A percentile compares a stretch with the other conserved stretches of the same genome.
Evolutionary conservation across 2,888 invertebrate genomes (phyloP).

Genomic region (Pyrgus malvae): DNA sequence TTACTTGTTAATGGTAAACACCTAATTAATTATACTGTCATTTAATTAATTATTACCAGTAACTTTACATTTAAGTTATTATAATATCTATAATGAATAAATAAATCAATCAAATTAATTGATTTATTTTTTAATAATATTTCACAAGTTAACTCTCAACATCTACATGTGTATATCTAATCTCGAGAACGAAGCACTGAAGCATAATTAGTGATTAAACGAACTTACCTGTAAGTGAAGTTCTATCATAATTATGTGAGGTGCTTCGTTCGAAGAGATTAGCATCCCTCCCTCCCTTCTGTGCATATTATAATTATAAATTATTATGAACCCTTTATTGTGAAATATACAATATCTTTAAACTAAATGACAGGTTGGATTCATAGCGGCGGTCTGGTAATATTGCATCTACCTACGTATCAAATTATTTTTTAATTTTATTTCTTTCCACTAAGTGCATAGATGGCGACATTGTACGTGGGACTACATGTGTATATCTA

Average conservation of each 20-base stretch:
- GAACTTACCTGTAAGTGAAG: conserved; percentile 10
- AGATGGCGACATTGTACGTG: too few relatives aligned
- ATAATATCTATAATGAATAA: background rate
- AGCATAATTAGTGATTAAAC: conserved; percentile 6
- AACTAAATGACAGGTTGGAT: too few relatives aligned
- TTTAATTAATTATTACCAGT: too few relatives aligned
- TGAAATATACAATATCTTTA: too few relatives aligned
- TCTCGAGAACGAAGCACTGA: conserved; percentile 12
- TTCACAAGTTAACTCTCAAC: conserved; percentile 8
- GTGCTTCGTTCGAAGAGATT: conserved; percentile 11
- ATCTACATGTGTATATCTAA: conserved; percentile 8
- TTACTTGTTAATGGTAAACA: background rate
- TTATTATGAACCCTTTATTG: too few relatives aligned
- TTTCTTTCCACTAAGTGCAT: too few relatives aligned
- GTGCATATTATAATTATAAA: background rate
- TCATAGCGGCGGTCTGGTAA: too few relatives aligned
- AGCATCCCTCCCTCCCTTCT: conserved; percentile 1
- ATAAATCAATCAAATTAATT: background rate
- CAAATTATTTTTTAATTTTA: too few relatives aligned
- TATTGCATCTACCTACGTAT: too few relatives aligned
- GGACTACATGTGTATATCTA: too few relatives aligned
- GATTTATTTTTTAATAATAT: background rate
- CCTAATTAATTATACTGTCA: too few relatives aligned
- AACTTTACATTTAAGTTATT: background rate
- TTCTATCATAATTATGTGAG: conserved; percentile 11